Percentiles rank a stretch among this genome's conserved stretches.
These are phyloP conservation scores for Halichoeres trimaculatus DNA, from an alignment of 2,113 vertebrate genomes.

Conservation along the genomic window DNA sequence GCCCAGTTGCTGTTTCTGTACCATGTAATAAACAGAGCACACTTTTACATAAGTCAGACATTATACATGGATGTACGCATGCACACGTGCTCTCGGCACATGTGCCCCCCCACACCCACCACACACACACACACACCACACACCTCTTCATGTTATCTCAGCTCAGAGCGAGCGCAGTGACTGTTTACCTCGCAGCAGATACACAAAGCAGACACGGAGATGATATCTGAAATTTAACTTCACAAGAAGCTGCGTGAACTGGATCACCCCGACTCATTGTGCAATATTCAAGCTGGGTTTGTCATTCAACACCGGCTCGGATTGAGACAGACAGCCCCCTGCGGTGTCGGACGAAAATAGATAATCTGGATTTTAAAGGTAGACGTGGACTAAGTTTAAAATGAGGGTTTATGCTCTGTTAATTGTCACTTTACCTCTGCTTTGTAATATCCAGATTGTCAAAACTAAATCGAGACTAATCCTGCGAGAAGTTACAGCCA, in stretches of 20 bases:
- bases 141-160: slow-evolving; percentile 48
- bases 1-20: slow-evolving; percentile 42
- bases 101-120: slow-evolving; percentile 45
- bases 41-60: slow-evolving; percentile 2
- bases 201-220: slow-evolving; percentile 12
- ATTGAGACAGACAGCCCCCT: background rate
- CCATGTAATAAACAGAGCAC: slow-evolving; percentile 21
- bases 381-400: background rate
- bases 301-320: slow-evolving; percentile 21
- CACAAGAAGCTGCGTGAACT: background rate
- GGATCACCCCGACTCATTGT: background rate
- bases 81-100: background rate
- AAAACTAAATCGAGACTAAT: no score
- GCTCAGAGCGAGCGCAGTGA: slow-evolving; percentile 4
- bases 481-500: no score
- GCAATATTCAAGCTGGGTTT: background rate
- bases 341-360: slow-evolving; percentile 21
- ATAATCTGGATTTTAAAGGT: background rate
- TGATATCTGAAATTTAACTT: slow-evolving; percentile 8
- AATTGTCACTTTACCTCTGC: background rate
- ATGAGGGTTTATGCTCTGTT: background rate
- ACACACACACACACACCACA: no score
- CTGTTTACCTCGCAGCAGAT: slow-evolving; percentile 10
- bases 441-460: background rate
- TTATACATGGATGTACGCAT: background rate